Evolutionary conservation across 2,113 vertebrate genomes (phyloP).

Genomic region (Pygoscelis antarcticus): DNA sequence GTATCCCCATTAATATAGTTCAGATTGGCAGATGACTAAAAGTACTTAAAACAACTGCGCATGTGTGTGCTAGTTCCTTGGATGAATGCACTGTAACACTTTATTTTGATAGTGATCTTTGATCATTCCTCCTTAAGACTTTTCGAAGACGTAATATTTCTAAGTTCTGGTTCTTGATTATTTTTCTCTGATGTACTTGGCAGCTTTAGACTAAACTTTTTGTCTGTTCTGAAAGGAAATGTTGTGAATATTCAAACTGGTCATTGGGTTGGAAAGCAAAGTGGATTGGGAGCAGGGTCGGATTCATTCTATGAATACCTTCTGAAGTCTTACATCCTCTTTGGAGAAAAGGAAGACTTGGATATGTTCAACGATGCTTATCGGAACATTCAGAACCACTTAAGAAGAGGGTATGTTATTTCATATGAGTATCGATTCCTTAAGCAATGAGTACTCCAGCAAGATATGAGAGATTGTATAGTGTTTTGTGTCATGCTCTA

Average conservation of each 20-base stretch:
- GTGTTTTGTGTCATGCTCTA: neutral
- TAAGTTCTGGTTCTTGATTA: neutral
- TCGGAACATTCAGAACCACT: conserved; percentile 90
- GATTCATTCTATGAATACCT: conserved; percentile 98
- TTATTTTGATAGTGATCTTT: neutral
- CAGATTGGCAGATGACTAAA: neutral
- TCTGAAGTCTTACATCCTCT: conserved; percentile 96
- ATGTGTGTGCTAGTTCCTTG: neutral
- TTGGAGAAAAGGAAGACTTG: conserved; percentile 94
- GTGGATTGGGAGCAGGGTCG: conserved; percentile 94
- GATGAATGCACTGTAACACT: neutral
- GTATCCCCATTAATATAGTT: neutral
- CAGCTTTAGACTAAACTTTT: neutral
- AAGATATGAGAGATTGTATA: neutral
- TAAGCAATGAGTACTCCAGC: neutral
- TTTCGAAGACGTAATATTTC: neutral
- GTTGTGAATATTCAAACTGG: conserved; percentile 98
- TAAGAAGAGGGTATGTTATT: conserved; percentile 90
- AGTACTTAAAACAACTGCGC: neutral
- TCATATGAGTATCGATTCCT: neutral
- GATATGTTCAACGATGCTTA: conserved; percentile 93
- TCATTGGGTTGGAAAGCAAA: conserved; percentile 95
- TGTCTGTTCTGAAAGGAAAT: conserved; percentile 81
- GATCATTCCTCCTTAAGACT: neutral
- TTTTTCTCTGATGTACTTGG: neutral